Percentiles rank a stretch among this genome's conserved stretches.
phyloP scores from a whole-genome alignment of 1,140 invertebrate species.

The Theocolax elegans region DNA sequence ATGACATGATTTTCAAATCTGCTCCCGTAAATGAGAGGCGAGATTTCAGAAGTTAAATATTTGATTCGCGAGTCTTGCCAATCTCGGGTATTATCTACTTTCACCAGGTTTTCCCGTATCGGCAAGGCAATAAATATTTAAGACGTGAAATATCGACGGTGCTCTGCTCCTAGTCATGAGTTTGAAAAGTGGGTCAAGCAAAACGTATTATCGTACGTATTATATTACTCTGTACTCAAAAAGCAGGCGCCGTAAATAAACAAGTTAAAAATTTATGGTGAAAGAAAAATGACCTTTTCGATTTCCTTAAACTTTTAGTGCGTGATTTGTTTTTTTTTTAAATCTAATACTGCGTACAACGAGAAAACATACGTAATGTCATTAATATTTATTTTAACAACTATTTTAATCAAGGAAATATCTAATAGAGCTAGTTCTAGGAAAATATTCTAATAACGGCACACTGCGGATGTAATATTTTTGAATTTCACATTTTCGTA shows the following conservation, averaged over 20 bases:
- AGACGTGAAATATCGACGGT: conserved; percentile 32
- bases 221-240: conserved; percentile 22
- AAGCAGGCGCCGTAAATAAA: conserved; percentile 10
- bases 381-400: too few species aligned
- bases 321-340: too few species aligned
- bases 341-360: too few species aligned
- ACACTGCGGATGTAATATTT: too few species aligned
- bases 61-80: not conserved
- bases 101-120: conserved; percentile 17
- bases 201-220: conserved; percentile 20
- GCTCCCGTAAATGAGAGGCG: not conserved
- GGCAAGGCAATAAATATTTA: conserved; percentile 29
- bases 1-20: not conserved
- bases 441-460: too few species aligned
- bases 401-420: too few species aligned
- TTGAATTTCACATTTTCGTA: too few species aligned
- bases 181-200: conserved; percentile 32
- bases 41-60: not conserved
- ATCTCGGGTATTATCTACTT: conserved; percentile 20
- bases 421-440: too few species aligned
- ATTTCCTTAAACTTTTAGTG: conserved; percentile 10
- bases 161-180: conserved; percentile 5
- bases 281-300: conserved; percentile 6
- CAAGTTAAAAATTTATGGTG: conserved; percentile 22
- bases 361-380: too few species aligned